Evolutionary conservation across 2,797 vertebrate genomes (phyloP).

Genomic region (Dallia pectoralis): DNA sequence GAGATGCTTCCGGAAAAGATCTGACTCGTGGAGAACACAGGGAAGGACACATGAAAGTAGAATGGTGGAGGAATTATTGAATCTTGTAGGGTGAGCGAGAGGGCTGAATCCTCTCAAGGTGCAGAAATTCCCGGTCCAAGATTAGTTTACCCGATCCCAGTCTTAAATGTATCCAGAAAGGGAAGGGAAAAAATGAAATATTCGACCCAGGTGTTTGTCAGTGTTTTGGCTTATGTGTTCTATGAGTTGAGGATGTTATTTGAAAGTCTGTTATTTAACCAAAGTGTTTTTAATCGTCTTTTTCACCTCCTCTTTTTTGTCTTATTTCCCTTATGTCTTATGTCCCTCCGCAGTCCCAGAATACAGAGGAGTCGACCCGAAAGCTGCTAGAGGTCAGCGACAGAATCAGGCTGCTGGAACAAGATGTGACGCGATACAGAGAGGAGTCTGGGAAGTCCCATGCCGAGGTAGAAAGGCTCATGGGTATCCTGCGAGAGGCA

Average conservation of each 20-base stretch:
- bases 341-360: slow-evolving; percentile 75
- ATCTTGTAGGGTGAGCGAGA: slow-evolving; percentile 47
- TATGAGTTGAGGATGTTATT: not conserved
- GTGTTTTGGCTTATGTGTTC: not conserved
- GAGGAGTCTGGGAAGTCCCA: slow-evolving; percentile 90
- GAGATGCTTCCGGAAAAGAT: slow-evolving; percentile 43
- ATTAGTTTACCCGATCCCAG: not conserved
- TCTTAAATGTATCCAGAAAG: not conserved
- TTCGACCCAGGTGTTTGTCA: slow-evolving; percentile 40
- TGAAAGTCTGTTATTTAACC: slow-evolving; percentile 41
- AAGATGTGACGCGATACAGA: slow-evolving; percentile 88
- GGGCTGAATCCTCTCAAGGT: slow-evolving; percentile 46
- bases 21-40: slow-evolving; percentile 45
- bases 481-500: slow-evolving; percentile 88
- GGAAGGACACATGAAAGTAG: slow-evolving; percentile 48
- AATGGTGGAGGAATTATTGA: slow-evolving; percentile 55
- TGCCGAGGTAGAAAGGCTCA: slow-evolving; percentile 88
- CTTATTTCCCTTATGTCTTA: slow-evolving; percentile 66
- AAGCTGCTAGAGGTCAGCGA: slow-evolving; percentile 88
- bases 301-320: slow-evolving; percentile 60
- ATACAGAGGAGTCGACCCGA: slow-evolving; percentile 80
- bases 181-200: slow-evolving; percentile 9
- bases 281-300: slow-evolving; percentile 57
- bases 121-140: slow-evolving; percentile 13
- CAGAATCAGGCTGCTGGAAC: slow-evolving; percentile 87